Conservation (phyloP, 2,888 invertebrate genomes). For the Drosophila infuscata region DNA sequence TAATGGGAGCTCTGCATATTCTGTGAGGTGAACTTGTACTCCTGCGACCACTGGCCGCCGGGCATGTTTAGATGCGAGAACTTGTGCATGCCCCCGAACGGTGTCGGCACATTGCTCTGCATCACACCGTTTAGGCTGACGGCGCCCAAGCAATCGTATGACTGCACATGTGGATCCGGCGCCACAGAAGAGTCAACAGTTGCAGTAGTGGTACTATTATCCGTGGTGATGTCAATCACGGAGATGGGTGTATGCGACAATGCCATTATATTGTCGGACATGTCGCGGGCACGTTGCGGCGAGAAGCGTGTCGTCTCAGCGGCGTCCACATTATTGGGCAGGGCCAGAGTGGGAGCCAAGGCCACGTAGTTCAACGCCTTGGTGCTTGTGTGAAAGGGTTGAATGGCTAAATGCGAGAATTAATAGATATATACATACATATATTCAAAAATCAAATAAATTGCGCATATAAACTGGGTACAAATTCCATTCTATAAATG, state of each 20-base stretch:
- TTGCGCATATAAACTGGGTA: conserved; percentile 48
- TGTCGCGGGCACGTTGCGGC: conserved; percentile 88
- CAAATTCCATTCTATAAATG: conserved; percentile 37
- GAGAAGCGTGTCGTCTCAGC: conserved; percentile 89
- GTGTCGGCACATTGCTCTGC: conserved; percentile 91
- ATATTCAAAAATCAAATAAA: conserved; percentile 17
- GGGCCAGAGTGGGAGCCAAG: conserved; percentile 86
- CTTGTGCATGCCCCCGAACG: conserved; percentile 87
- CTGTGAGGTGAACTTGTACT: conserved; percentile 89
- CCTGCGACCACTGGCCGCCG: conserved; percentile 90
- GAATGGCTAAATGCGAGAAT: conserved; percentile 38
- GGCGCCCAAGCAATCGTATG: conserved; percentile 89
- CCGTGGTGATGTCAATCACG: conserved; percentile 77
- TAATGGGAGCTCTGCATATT: conserved; percentile 89
- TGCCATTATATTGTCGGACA: conserved; percentile 88
- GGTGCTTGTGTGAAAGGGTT: conserved; percentile 55
- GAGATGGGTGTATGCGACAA: conserved; percentile 84
- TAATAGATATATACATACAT: conserved; percentile 23
- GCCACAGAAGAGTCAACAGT: conserved; percentile 73
- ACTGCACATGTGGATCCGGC: conserved; percentile 87
- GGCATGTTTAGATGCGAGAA: conserved; percentile 91
- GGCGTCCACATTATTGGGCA: conserved; percentile 89
- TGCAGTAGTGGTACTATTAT: conserved; percentile 56
- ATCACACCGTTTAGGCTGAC: conserved; percentile 89
- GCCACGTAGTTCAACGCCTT: conserved; percentile 86